Percentiles rank a stretch among this genome's conserved stretches.
phyloP scores from a whole-genome alignment of 2,888 invertebrate species.

The Caenorhabditis sinica region DNA sequence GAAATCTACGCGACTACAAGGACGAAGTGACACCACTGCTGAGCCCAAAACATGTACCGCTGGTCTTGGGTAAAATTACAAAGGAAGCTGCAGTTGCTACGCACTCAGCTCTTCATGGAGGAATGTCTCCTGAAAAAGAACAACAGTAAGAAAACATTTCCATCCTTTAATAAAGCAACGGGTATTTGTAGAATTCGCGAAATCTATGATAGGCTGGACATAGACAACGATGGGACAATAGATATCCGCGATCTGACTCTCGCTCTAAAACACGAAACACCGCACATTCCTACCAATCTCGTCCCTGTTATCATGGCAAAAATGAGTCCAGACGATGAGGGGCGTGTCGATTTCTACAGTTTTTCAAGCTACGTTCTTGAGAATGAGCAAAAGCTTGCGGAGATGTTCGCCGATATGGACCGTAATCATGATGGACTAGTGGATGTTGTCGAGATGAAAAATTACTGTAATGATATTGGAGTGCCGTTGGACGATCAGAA shows the following conservation, averaged over 20 bases:
- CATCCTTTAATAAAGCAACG: too few species aligned
- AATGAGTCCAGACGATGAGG: conserved; percentile 58
- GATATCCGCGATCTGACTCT: conserved; percentile 94
- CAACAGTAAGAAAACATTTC: conserved; percentile 56
- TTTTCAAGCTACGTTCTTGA: conserved; percentile 96
- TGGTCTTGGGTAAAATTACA: conserved; percentile 56
- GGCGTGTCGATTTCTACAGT: conserved; percentile 86
- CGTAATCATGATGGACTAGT: conserved; percentile 92
- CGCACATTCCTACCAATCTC: conserved; percentile 78
- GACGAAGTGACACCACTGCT: conserved; percentile 58
- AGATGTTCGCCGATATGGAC: conserved; percentile 95
- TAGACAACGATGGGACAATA: conserved; percentile 95
- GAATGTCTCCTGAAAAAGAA: conserved; percentile 77
- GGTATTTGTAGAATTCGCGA: conserved; percentile 82
- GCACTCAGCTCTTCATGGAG: conserved; percentile 75
- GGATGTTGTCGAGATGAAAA: conserved; percentile 91
- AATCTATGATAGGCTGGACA: conserved; percentile 93
- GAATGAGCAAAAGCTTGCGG: conserved; percentile 94
- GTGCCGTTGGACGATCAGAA: conserved; percentile 92
- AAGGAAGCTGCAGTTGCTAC: conserved; percentile 82
- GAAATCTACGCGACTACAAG: conserved; percentile 37
- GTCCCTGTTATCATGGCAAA: conserved; percentile 76
- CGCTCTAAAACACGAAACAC: conserved; percentile 89
- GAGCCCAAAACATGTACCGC: conserved; percentile 43
- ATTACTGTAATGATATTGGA: conserved; percentile 94